These are phyloP conservation scores for Drosophila kuntzei DNA, from an alignment of 2,888 invertebrate genomes.

Conservation along the genomic window DNA sequence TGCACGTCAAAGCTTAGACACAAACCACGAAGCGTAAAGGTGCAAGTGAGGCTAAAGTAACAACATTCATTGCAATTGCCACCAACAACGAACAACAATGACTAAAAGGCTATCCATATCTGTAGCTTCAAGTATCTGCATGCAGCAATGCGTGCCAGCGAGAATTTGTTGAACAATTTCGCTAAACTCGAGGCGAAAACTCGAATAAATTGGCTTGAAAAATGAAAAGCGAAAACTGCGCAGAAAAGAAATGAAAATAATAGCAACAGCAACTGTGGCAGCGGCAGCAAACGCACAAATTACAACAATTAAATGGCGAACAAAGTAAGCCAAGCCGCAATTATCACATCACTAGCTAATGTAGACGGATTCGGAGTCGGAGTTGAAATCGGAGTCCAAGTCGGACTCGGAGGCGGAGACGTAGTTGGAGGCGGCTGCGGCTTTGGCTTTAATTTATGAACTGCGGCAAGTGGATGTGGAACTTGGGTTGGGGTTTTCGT, in stretches of 20 bases:
- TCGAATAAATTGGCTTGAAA: conserved; percentile 65
- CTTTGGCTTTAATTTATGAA: conserved; percentile 77
- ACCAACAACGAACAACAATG: conserved; percentile 53
- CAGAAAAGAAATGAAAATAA: conserved; percentile 29
- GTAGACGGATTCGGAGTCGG: conserved; percentile 26
- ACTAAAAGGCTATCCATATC: conserved; percentile 49
- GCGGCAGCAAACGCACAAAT: conserved; percentile 67
- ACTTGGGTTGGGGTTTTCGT: neutral
- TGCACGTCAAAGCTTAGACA: conserved; percentile 83
- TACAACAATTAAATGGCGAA: conserved; percentile 81
- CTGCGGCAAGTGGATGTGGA: conserved; percentile 58
- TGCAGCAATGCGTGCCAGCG: conserved; percentile 78
- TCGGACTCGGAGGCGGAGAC: conserved; percentile 10
- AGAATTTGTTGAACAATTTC: conserved; percentile 79
- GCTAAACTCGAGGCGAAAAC: conserved; percentile 66
- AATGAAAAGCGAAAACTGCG: conserved; percentile 73
- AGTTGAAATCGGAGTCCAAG: conserved; percentile 4
- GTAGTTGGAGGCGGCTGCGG: conserved; percentile 19
- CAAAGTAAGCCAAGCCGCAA: conserved; percentile 79
- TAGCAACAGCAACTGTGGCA: conserved; percentile 28
- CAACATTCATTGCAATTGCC: conserved; percentile 78
- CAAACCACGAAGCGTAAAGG: conserved; percentile 82
- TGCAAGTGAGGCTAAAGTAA: conserved; percentile 79
- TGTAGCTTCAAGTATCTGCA: conserved; percentile 52
- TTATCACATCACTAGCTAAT: conserved; percentile 74